Percentiles rank a stretch among this genome's conserved stretches.
These are phyloP conservation scores for Cephalopachus bancanus DNA, from an alignment of 2,797 vertebrate genomes.

Conservation along the genomic window DNA sequence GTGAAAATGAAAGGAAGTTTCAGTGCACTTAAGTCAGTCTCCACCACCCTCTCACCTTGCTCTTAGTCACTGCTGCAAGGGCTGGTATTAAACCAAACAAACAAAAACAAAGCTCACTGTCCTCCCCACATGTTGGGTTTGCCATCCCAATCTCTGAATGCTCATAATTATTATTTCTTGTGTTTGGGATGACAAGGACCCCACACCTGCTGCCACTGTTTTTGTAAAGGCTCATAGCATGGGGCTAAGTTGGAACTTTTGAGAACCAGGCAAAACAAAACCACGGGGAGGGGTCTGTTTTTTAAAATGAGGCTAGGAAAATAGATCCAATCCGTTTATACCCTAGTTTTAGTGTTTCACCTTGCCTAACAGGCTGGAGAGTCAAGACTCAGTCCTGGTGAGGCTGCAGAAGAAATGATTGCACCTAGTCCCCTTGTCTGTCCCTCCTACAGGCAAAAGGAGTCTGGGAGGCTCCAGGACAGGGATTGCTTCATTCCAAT, in stretches of 20 bases:
- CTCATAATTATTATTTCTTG: conserved; percentile 53
- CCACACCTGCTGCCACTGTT: conserved; percentile 32
- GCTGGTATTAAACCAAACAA: conserved; percentile 24
- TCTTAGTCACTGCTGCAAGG: conserved; percentile 55
- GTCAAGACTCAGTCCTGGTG: not conserved
- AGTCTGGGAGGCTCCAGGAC: not conserved
- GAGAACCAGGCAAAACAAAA: conserved; percentile 69
- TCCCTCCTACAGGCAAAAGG: not conserved
- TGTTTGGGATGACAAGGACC: conserved; percentile 46
- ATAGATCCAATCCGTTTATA: conserved; percentile 68
- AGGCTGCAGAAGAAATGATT: conserved; percentile 50
- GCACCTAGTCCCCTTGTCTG: not conserved
- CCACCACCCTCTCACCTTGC: not conserved
- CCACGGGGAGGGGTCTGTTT: conserved; percentile 16
- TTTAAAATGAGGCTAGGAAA: conserved; percentile 75
- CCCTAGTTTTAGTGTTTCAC: conserved; percentile 66
- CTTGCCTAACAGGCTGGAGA: conserved; percentile 54
- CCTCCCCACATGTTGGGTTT: not conserved
- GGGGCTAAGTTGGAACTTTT: conserved; percentile 62
- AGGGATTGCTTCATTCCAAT: not conserved
- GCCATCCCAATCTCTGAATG: conserved; percentile 57
- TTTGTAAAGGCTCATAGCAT: conserved; percentile 60
- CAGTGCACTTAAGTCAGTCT: conserved; percentile 79
- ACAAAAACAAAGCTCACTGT: not conserved
- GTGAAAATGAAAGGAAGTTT: conserved; percentile 66